These are phyloP conservation scores for Phytoseiulus persimilis DNA, from an alignment of 2,888 invertebrate species.

Conservation along the genomic window DNA sequence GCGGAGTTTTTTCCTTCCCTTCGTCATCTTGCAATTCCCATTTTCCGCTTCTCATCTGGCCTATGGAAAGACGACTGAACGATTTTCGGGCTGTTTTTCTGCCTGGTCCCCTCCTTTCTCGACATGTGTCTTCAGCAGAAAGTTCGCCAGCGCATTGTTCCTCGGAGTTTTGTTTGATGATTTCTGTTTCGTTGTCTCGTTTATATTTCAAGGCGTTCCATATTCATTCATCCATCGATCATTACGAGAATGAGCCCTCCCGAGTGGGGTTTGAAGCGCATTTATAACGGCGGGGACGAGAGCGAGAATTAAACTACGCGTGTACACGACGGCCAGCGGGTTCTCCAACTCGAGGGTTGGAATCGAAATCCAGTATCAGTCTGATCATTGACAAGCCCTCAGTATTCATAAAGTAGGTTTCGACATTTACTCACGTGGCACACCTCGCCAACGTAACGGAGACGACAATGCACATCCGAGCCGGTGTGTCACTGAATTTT, in stretches of 20 bases:
- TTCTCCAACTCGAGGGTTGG: no score
- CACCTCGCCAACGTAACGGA: not conserved
- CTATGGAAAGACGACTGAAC: not conserved
- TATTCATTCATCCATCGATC: not conserved
- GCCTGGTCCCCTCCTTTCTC: not conserved
- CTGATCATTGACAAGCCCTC: not conserved
- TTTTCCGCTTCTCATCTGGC: not conserved
- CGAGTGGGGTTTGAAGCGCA: no score
- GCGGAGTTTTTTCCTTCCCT: not conserved
- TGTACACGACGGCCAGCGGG: no score
- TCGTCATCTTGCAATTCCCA: not conserved
- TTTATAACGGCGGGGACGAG: no score
- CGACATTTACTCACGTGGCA: not conserved
- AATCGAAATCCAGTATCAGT: no score
- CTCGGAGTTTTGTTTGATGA: not conserved
- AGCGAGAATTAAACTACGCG: no score
- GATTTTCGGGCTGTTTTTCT: not conserved
- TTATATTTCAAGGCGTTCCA: not conserved
- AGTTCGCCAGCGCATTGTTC: not conserved
- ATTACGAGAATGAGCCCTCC: not conserved
- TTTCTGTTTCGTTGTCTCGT: not conserved
- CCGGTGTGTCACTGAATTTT: not conserved
- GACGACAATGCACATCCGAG: not conserved
- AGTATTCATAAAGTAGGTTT: not conserved
- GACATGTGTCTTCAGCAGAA: not conserved